Evolutionary conservation across 2,888 invertebrate species (phyloP), one percentile per base, ranked within the genome.

Genomic region (Cremastinae sp.): DNA sequence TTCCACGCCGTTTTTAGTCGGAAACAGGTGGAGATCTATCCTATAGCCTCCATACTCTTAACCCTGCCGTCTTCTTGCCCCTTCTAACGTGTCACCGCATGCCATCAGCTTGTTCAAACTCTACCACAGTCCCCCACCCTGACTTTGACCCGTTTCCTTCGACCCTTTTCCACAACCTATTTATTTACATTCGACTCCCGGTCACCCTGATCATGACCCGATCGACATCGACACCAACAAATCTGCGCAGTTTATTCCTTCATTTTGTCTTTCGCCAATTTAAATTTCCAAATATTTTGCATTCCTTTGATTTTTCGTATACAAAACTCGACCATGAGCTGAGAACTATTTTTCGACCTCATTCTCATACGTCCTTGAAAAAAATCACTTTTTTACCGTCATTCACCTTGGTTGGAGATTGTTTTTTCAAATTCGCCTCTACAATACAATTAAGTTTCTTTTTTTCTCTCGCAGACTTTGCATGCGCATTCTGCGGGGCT

Each of bases 61-160:
- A 65, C 64, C 74, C 41, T 72, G 43, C 39, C 49, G 35, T 55
- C 51, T n/a, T n/a, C n/a, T 49, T n/a, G 47, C 72, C 72, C 69
- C 45, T 53, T 71, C 22, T 45, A 66, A 41, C 55, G 35, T 45
- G 47, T 68, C 45, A 53, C 61, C 49, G 35, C 53, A 47, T 62
- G 47, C 28, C 65, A 65, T 47, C 18, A 20, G 2, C 10, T 14
- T 37, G 9, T 41, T 18, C 39, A 81, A 74, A 82, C 80, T 72
- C 80, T 79, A 5, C 28, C 28, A 5, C 28, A 5, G 28, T 28
- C 28, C 82, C 82, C 62, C 59, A 76, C 80, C 43, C 79, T 88
- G 89, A 89, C 89, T 89, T 89, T 89, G 89, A 89, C 88, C 89
- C 88, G 87, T 88, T 88, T 89, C 81, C 83, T 70, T 75, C 74